Conservation (phyloP, 2,888 invertebrate genomes). For the Aporophyla lueneburgensis region DNA sequence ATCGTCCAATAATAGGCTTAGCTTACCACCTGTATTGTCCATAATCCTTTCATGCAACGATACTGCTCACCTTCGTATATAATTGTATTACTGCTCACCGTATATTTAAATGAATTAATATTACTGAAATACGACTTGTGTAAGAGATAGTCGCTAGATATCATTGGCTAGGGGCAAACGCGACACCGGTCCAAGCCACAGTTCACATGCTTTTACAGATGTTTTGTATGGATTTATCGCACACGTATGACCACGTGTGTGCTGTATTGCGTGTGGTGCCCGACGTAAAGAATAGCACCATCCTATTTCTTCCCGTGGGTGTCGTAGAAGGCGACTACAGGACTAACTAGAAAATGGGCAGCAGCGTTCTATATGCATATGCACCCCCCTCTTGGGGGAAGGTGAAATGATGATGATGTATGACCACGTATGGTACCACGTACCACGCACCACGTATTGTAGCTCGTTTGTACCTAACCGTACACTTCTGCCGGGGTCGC, state of each 20-base stretch:
- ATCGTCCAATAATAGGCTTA: constrained; percentile 53
- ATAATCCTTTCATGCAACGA: constrained; percentile 63
- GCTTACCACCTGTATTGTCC: constrained; percentile 41
- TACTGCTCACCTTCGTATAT: constrained; percentile 68
- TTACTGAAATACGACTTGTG: background rate
- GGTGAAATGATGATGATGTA: too few species aligned
- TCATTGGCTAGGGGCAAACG: background rate
- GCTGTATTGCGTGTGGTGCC: too few species aligned
- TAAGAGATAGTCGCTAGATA: too few species aligned
- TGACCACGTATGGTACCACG: too few species aligned
- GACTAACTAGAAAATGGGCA: too few species aligned
- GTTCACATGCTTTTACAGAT: background rate
- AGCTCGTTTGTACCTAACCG: background rate
- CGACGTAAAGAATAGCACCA: too few species aligned
- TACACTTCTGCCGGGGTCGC: too few species aligned
- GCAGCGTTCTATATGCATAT: too few species aligned
- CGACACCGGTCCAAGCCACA: background rate
- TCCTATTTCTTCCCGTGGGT: too few species aligned
- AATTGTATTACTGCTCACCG: constrained; percentile 70
- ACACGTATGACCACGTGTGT: background rate
- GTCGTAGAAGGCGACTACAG: too few species aligned
- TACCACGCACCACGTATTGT: too few species aligned
- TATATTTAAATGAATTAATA: constrained; percentile 33
- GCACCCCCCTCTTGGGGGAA: too few species aligned
- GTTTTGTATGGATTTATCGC: background rate